Conservation (phyloP, 2,888 invertebrate genomes). For the Dryomyza anilis region DNA sequence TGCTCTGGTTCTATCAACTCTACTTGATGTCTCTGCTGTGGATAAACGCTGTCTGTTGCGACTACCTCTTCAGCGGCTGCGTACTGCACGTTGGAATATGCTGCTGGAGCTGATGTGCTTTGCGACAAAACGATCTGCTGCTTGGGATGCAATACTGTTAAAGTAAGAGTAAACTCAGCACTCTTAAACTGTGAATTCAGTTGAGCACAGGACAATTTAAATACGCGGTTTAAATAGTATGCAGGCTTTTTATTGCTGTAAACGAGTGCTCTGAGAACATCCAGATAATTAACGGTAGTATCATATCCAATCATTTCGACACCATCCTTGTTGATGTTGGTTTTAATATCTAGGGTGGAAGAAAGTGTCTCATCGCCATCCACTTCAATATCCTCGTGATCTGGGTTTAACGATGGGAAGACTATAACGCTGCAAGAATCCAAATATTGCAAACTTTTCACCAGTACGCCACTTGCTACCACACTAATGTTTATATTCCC, state of each 20-base stretch:
- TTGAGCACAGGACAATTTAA: constrained; percentile 94
- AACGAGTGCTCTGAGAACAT: constrained; percentile 65
- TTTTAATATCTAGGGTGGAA: constrained; percentile 58
- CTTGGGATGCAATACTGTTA: constrained; percentile 87
- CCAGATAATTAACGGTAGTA: constrained; percentile 55
- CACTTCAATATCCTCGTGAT: constrained; percentile 78
- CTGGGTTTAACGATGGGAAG: constrained; percentile 93
- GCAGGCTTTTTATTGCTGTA: constrained; percentile 97
- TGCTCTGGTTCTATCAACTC: background rate
- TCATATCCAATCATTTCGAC: constrained; percentile 65
- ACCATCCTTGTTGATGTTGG: constrained; percentile 89
- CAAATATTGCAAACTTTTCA: constrained; percentile 68
- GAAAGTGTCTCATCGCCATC: constrained; percentile 59
- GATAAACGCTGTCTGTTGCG: background rate
- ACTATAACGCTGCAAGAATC: constrained; percentile 94
- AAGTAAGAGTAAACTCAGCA: constrained; percentile 92
- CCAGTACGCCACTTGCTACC: constrained; percentile 48
- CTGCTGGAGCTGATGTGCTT: constrained; percentile 64
- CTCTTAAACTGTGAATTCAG: constrained; percentile 91
- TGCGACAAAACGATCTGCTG: constrained; percentile 64
- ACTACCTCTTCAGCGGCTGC: background rate
- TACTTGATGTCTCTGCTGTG: background rate
- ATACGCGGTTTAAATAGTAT: constrained; percentile 92
- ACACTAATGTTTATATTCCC: constrained; percentile 81
- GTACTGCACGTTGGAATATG: constrained; percentile 27